Conservation (phyloP, 1,140 invertebrate species). For the Drosophila kikkawai region DNA sequence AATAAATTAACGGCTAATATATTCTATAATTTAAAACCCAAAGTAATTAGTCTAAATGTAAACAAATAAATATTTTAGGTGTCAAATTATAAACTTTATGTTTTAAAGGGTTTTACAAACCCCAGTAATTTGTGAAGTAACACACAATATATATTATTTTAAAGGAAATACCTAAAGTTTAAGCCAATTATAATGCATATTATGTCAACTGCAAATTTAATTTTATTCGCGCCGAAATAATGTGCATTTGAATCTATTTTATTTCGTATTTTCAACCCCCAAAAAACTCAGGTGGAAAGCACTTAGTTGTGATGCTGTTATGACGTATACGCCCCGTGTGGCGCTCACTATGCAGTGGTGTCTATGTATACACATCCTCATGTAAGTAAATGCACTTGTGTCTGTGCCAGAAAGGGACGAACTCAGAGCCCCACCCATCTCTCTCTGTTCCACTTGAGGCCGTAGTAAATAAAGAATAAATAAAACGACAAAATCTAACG, state of each 20-base stretch:
- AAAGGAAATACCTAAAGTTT: background rate
- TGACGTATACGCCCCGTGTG: conserved; percentile 60
- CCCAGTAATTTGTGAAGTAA: background rate
- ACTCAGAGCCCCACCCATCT: background rate
- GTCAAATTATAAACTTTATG: background rate
- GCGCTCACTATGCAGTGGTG: conserved; percentile 28
- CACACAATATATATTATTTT: background rate
- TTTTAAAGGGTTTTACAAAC: background rate
- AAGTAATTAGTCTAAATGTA: background rate
- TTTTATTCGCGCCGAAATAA: too few species aligned
- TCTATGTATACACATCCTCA: background rate
- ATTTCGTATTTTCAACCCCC: conserved; percentile 1
- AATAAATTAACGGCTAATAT: too few species aligned
- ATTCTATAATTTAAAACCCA: background rate
- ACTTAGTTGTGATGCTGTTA: conserved; percentile 36
- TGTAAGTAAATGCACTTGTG: conserved; percentile 31
- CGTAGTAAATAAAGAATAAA: conserved; percentile 33
- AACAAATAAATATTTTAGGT: background rate
- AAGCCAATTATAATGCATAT: background rate
- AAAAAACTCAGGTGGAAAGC: conserved; percentile 22
- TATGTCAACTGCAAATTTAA: background rate
- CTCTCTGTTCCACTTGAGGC: conserved; percentile 1
- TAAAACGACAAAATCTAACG: conserved; percentile 63
- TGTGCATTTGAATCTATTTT: conserved; percentile 9
- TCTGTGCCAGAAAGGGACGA: background rate